Evolutionary conservation across 2,888 invertebrate genomes (phyloP), one percentile per base, ranked within the genome.

Genomic region (Cyclophora punctaria): DNA sequence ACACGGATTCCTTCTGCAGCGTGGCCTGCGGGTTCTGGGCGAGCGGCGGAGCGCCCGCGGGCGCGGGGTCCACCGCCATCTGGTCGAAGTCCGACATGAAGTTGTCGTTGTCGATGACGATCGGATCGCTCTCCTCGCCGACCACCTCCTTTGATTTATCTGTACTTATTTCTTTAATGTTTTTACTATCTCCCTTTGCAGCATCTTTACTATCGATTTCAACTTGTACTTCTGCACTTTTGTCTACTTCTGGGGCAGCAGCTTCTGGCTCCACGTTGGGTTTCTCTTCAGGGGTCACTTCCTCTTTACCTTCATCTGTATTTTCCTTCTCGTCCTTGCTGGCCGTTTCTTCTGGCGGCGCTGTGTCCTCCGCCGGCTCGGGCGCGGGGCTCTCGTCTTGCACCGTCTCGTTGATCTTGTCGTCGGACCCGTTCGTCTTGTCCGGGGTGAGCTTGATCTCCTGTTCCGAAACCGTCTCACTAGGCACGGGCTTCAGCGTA

Each of bases 1-100:
- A 97, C n/a, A 98, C 96, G 5, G 97, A 97, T 80, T 98, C 98
- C 67, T 97, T 97, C 71, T 95, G 95, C 52, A 89, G 75, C 33
- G 80, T 78, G 35, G 73, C 66, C 58, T 79, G 83, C 58, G 75
- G 83, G 52, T 81, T 79, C 50, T 84, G 81, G 51, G 69, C 81
- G 7, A 64, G 72, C 35, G 71, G 57, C 2, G 63, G 73, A 7
- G 69, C 49, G 5, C 85, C 88, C 35, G 87, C 71, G 0, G 86
- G 85, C 7, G 80, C 75, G 3, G 86, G 87, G 41, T 85, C 85
- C 44, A 83, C 81, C 7, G 83, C 83, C 49, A 90, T 89, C 58
- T 87, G 89, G 51, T 89, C 91, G 7, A 90, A 71, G 48, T 91
- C 91, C 0, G 89, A 80, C 51, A 91, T 83, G 34, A 91, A 85